These are phyloP conservation scores for Episyrphus balteatus DNA, from an alignment of 1,140 invertebrate species.

Conservation along the genomic window DNA sequence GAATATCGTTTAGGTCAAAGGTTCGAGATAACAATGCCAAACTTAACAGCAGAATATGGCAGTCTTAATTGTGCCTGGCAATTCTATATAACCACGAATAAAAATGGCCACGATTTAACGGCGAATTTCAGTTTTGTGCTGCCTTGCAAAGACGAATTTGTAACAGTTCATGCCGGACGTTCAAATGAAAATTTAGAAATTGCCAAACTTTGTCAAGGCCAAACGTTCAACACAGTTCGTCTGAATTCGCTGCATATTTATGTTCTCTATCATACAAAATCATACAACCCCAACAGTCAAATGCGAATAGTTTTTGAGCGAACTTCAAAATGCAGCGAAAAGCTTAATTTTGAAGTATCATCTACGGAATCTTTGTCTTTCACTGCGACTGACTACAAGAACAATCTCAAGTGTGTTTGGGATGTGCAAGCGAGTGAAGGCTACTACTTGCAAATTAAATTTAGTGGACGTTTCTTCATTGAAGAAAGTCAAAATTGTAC, in stretches of 20 bases:
- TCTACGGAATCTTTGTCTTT: slow-evolving; percentile 8
- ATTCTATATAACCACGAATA: neutral
- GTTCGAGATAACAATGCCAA: slow-evolving; percentile 5
- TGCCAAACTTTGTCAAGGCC: slow-evolving; percentile 12
- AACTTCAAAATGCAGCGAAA: neutral
- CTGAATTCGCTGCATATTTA: neutral
- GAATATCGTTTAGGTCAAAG: slow-evolving; percentile 3
- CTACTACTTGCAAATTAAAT: slow-evolving; percentile 48
- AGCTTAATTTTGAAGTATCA: neutral
- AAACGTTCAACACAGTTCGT: slow-evolving; percentile 3
- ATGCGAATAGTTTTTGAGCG: slow-evolving; percentile 7
- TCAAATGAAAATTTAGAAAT: neutral
- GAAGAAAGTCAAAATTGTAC: slow-evolving; percentile 58
- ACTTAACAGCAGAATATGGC: slow-evolving; percentile 5
- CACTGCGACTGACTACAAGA: slow-evolving; percentile 11
- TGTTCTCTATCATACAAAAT: slow-evolving; percentile 14
- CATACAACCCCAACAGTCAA: neutral
- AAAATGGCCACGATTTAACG: slow-evolving; percentile 8
- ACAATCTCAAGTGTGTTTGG: slow-evolving; percentile 69
- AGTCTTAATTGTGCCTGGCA: slow-evolving; percentile 17
- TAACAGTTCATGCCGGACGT: slow-evolving; percentile 7
- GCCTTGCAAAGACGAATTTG: slow-evolving; percentile 21
- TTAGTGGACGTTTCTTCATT: slow-evolving; percentile 51
- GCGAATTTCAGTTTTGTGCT: slow-evolving; percentile 17
- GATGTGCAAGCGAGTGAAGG: slow-evolving; percentile 49